Evolutionary conservation across 2,888 invertebrate genomes (phyloP).

Genomic region (Drosophila phalerata): DNA sequence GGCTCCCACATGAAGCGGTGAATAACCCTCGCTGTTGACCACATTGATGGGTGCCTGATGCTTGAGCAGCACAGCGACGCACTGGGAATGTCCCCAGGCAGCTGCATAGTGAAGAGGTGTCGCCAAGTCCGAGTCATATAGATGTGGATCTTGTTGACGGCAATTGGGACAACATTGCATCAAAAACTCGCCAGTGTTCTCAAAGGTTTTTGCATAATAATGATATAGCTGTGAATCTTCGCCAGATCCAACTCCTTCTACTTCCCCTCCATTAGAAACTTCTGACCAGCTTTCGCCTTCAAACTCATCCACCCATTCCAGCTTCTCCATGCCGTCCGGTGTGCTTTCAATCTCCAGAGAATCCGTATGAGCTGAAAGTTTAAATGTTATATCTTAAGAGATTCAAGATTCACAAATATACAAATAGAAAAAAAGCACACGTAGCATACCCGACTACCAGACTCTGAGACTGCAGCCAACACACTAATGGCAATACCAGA

Average conservation of each 20-base stretch:
- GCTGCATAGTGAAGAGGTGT: conserved; percentile 92
- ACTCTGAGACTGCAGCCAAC: neutral
- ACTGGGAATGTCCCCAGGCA: conserved; percentile 88
- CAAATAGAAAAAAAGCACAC: neutral
- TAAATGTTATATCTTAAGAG: neutral
- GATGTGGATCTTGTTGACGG: conserved; percentile 81
- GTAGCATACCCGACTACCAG: neutral
- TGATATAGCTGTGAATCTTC: conserved; percentile 86
- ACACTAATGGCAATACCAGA: conserved; percentile 6
- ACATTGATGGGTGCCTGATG: conserved; percentile 88
- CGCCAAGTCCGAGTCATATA: conserved; percentile 83
- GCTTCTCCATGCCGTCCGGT: conserved; percentile 88
- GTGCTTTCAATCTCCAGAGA: conserved; percentile 85
- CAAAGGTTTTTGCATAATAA: conserved; percentile 92
- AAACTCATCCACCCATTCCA: conserved; percentile 92
- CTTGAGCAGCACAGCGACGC: conserved; percentile 88
- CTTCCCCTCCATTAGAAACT: conserved; percentile 14
- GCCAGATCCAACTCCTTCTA: neutral
- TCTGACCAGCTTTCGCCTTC: conserved; percentile 80
- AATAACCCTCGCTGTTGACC: conserved; percentile 88
- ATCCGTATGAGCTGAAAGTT: conserved; percentile 59
- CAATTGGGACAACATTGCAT: conserved; percentile 84
- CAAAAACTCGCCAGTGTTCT: conserved; percentile 87
- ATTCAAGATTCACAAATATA: neutral
- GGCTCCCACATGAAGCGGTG: conserved; percentile 90